These are phyloP conservation scores for Todus mexicanus DNA, from an alignment of 2,797 vertebrate genomes.

Conservation along the genomic window DNA sequence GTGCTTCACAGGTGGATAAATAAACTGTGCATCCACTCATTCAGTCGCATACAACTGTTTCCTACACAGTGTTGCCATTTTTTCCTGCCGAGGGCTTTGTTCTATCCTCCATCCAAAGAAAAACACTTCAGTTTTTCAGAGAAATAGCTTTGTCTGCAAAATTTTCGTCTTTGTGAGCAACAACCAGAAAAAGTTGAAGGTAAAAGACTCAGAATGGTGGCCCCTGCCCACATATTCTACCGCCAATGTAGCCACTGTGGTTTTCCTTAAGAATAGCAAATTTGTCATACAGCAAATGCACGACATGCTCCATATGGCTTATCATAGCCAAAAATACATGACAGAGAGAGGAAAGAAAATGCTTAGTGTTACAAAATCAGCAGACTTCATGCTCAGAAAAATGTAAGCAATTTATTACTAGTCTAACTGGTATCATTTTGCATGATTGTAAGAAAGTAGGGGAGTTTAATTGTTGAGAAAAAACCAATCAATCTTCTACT, in stretches of 20 bases:
- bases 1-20: background rate
- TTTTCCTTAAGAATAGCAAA: slow-evolving; percentile 15
- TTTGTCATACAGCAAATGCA: background rate
- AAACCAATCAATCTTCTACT: background rate
- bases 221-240: background rate
- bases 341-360: slow-evolving; percentile 27
- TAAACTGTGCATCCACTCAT: background rate
- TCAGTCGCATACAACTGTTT: background rate
- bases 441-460: background rate
- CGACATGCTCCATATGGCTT: background rate
- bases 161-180: background rate
- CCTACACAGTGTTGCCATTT: background rate
- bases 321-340: background rate
- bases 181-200: background rate
- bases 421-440: slow-evolving; percentile 11
- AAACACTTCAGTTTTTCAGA: background rate
- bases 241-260: background rate
- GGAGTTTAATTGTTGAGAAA: background rate
- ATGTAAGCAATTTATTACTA: slow-evolving; percentile 23
- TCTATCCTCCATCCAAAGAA: background rate
- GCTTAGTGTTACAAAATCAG: slow-evolving; percentile 33
- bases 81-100: background rate
- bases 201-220: slow-evolving; percentile 4
- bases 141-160: background rate
- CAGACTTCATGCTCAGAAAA: slow-evolving; percentile 3